Evolutionary conservation across 2,797 vertebrate species (phyloP).

Genomic region (Ctenopoma kingsleyae): DNA sequence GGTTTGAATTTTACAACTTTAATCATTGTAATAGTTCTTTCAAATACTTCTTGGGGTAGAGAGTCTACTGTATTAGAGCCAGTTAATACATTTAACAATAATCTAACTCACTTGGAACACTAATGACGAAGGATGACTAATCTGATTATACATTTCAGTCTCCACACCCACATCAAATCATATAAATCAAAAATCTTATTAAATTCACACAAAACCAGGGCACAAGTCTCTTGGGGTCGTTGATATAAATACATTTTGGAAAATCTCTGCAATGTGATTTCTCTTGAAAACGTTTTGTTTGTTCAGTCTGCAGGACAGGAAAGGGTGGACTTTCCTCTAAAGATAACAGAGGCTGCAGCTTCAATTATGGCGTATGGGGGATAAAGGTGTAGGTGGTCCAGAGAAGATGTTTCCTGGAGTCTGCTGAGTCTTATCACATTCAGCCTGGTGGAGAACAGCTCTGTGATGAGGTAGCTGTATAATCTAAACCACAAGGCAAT

Average conservation of each 20-base stretch:
- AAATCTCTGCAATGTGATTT: constrained; percentile 25
- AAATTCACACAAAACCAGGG: background rate
- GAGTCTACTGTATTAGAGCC: background rate
- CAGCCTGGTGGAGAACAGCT: constrained; percentile 9
- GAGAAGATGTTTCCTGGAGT: constrained; percentile 41
- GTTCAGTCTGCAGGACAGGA: constrained; percentile 71
- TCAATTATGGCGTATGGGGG: constrained; percentile 22
- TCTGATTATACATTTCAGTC: constrained; percentile 6
- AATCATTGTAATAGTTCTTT: too few relatives aligned
- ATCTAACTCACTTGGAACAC: constrained; percentile 2
- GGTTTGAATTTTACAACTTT: constrained; percentile 14
- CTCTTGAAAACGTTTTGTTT: constrained; percentile 50
- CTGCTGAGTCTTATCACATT: constrained; percentile 12
- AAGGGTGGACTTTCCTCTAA: constrained; percentile 76
- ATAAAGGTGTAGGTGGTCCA: constrained; percentile 35
- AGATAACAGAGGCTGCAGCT: constrained; percentile 55
- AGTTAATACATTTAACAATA: background rate
- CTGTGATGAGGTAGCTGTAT: constrained; percentile 12
- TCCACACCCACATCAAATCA: constrained; percentile 1
- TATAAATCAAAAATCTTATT: background rate
- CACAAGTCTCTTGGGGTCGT: background rate
- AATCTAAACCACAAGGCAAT: background rate
- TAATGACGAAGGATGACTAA: background rate
- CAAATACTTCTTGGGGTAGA: background rate
- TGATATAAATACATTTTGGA: background rate